phyloP scores from a whole-genome alignment of 2,113 vertebrate genomes.

The Mixornis gularis region DNA sequence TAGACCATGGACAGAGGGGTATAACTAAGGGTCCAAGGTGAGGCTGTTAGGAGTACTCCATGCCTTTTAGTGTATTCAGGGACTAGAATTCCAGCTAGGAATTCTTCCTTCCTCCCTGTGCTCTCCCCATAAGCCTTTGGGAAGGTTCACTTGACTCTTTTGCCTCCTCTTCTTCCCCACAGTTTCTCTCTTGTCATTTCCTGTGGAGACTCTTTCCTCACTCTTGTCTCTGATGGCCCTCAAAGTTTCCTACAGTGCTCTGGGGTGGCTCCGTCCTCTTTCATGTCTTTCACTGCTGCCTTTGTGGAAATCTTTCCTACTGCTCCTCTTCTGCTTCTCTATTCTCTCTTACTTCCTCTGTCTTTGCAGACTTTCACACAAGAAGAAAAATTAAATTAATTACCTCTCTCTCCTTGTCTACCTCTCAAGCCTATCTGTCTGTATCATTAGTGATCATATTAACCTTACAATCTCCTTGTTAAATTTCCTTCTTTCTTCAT shows the following conservation, averaged over 20 bases:
- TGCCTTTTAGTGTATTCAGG: neutral
- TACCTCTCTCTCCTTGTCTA: neutral
- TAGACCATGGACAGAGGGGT: neutral
- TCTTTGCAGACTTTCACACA: neutral
- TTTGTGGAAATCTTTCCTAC: neutral
- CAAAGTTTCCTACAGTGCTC: neutral
- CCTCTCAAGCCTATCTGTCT: neutral
- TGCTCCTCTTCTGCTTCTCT: neutral
- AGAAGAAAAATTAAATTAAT: neutral
- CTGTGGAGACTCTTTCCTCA: neutral
- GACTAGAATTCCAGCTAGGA: neutral
- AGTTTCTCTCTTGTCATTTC: neutral
- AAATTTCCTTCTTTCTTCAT: conserved; percentile 12
- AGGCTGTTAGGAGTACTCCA: neutral
- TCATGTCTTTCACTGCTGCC: neutral
- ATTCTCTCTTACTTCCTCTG: neutral
- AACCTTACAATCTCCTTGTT: conserved; percentile 12
- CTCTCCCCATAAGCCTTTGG: neutral
- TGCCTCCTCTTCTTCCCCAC: neutral
- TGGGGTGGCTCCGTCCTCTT: neutral
- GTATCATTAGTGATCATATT: neutral
- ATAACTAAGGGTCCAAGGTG: neutral
- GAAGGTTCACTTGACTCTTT: neutral
- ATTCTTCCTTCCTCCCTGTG: neutral
- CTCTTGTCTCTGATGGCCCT: neutral